A percentile compares a stretch with the other conserved stretches of the same genome.
Evolutionary conservation across 2,113 vertebrate species (phyloP).

Genomic region (Pristiophorus japonicus): DNA sequence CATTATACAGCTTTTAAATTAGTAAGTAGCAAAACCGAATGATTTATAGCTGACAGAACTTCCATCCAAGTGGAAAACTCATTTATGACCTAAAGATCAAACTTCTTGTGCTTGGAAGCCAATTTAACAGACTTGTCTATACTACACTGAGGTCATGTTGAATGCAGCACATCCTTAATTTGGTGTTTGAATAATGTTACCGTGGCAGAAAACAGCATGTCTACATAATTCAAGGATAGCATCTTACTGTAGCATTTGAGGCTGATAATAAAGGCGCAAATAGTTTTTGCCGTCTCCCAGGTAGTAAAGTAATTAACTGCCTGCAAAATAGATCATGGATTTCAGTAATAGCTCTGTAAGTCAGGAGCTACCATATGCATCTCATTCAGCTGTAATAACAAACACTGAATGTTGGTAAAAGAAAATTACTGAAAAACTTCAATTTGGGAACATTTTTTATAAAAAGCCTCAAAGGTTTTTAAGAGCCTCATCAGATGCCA

Average conservation of each 20-base stretch:
- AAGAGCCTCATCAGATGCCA: background rate
- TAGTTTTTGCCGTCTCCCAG: background rate
- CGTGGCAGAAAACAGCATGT: background rate
- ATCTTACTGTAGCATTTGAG: background rate
- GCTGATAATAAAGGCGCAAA: background rate
- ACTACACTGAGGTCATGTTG: background rate
- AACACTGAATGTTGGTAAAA: background rate
- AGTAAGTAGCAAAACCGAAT: background rate
- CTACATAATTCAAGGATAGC: background rate
- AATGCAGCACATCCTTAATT: background rate
- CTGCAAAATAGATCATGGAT: background rate
- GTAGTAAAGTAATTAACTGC: background rate
- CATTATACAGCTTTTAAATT: background rate
- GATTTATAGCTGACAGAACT: background rate
- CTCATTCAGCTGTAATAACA: background rate
- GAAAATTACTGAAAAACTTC: background rate
- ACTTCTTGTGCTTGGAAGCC: background rate
- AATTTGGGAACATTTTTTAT: background rate
- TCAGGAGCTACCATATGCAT: background rate
- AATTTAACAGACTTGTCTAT: background rate
- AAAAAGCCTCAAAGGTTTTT: background rate
- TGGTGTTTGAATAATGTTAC: background rate
- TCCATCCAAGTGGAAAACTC: background rate
- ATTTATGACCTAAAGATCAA: background rate
- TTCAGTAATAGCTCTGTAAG: background rate